These are phyloP conservation scores for Cyprinodon tularosa DNA, from an alignment of 2,113 vertebrate genomes.

Conservation along the genomic window DNA sequence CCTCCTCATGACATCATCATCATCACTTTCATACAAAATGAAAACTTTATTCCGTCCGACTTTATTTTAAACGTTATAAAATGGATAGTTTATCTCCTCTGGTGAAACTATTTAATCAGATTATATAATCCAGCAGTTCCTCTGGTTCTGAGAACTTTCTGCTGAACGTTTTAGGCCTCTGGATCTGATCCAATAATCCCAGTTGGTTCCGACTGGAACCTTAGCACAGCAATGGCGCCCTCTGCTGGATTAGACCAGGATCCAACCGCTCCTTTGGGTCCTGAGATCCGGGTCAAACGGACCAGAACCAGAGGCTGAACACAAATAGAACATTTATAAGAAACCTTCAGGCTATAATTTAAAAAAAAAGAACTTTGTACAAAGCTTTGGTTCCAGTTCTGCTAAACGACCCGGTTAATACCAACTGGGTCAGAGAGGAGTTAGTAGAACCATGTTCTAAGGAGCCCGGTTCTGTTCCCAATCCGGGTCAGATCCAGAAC, in stretches of 20 bases:
- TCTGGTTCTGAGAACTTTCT: too few relatives aligned
- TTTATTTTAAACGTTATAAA: too few relatives aligned
- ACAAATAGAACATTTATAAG: neutral
- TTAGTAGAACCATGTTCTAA: neutral
- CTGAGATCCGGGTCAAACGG: neutral
- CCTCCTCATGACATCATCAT: too few relatives aligned
- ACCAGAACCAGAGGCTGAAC: neutral
- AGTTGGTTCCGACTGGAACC: too few relatives aligned
- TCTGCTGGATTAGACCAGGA: neutral
- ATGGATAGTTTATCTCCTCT: too few relatives aligned
- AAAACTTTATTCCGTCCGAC: too few relatives aligned
- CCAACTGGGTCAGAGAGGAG: conserved; percentile 57
- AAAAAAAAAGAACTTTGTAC: conserved; percentile 42
- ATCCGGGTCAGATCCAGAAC: too few relatives aligned
- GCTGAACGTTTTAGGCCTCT: too few relatives aligned
- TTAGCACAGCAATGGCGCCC: neutral
- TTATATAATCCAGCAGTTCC: too few relatives aligned
- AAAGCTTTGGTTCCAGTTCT: conserved; percentile 70
- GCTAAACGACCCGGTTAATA: conserved; percentile 74
- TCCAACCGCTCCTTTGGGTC: neutral
- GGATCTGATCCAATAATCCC: too few relatives aligned
- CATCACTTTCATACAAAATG: too few relatives aligned
- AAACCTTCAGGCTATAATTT: conserved; percentile 21
- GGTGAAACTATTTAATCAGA: too few relatives aligned
- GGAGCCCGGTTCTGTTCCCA: neutral